A percentile compares a stretch with the other conserved stretches of the same genome.
Conservation (phyloP, 2,113 vertebrate genomes). For the Litocranius walleri region DNA sequence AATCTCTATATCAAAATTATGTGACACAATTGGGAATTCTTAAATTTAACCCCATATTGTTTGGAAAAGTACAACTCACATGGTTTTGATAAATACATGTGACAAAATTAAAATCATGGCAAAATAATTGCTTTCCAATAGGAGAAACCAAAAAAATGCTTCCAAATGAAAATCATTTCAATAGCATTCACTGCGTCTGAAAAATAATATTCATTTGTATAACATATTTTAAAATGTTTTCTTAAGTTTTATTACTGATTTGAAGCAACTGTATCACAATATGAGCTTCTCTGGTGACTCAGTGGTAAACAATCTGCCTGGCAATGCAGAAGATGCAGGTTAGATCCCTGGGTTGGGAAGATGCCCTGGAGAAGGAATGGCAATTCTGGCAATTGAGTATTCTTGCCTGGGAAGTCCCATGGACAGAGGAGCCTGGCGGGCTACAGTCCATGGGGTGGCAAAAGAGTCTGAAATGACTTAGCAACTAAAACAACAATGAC, state of each 20-base stretch:
- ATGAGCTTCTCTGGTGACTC: not conserved
- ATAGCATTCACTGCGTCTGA: not conserved
- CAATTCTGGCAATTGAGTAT: not conserved
- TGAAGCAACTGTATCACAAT: not conserved
- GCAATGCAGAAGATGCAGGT: not conserved
- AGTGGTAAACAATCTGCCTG: not conserved
- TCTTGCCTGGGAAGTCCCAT: not conserved
- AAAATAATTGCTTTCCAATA: not conserved
- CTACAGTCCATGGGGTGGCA: not conserved
- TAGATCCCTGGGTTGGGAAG: not conserved
- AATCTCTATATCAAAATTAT: not conserved
- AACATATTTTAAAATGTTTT: not conserved
- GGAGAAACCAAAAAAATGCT: not conserved
- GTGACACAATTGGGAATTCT: not conserved
- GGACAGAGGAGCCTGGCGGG: not conserved
- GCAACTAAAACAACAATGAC: not conserved
- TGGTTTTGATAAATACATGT: not conserved
- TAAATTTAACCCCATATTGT: not conserved
- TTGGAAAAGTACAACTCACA: not conserved
- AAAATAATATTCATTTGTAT: not conserved
- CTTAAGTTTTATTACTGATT: not conserved
- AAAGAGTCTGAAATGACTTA: not conserved
- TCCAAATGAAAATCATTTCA: not conserved
- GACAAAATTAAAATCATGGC: not conserved
- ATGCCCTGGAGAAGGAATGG: not conserved